Base-by-base conservation (phyloP, 2,888 invertebrate genomes). In the Orchesella flavescens region DNA sequence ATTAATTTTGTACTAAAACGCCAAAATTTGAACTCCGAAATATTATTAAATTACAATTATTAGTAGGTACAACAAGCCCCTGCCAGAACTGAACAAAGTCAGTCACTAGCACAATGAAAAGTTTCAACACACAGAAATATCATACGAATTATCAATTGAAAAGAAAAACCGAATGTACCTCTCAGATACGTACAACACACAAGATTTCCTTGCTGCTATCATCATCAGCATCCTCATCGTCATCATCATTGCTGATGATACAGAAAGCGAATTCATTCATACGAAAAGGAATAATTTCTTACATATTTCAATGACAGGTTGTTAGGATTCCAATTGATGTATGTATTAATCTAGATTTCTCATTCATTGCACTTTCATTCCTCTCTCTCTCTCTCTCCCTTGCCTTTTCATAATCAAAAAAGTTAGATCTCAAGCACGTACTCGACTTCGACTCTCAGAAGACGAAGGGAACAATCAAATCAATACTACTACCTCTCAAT, bases 361-460 rank as follows among this genome's bases (percentile, higher is more conserved):
- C 73, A 73, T 73, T 73, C 73, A 73, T 7, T 73, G 59, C 61
- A 73, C 73, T 73, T 73, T 73, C 73, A 34, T 73, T 73, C 59
- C 61, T 43, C 59, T 46, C 24, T 24, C 19, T 23, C 12, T 61
- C 13, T 13, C 57, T 19, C 10, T n/a, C n/a, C n/a, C 59, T 59
- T 9, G 9, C 17, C 59, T 59, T n/a, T n/a, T 59, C 59, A 3
- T 34, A 57, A 19, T 19, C n/a, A 53, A 34, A 34, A 24, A 12
- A 44, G 68, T 49, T n/a, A 63, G 9, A 10, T 63, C 23, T 63
- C 4, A 2, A 34, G 34, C 34, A 34, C 34, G 34, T 34, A 34
- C 34, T 34, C 34, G 34, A 34, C 34, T 34, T 34, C 34, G 34
- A 34, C 34, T 34, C 34, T 34, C 34, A 34, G n/a, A n/a, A n/a